Base-by-base conservation (phyloP, 2,888 invertebrate genomes). In the Pyrgus malvae region DNA sequence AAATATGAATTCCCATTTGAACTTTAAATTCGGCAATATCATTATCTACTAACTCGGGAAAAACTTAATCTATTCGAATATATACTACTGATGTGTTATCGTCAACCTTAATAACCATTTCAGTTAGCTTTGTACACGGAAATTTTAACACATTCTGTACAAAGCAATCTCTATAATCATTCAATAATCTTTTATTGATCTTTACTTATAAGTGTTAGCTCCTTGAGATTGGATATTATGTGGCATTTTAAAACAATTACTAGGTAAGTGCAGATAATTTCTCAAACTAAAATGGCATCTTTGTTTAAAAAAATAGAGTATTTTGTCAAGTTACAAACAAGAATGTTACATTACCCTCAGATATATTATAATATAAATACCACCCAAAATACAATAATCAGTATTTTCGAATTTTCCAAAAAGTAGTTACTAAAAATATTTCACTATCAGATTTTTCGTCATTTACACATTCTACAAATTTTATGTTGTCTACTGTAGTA, bases 321-420 rank as follows among this genome's bases (percentile, higher is more conserved):
- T 11, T n/a, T 38, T 21, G 38, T 11, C 17, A 38, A 17, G 6
- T 38, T 38, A 3, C 17, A 17, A 21, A 38, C 38, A n/a, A 17
- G 17, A 3, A 38, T 8, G 6, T 9, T 38, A 38, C 38, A 38
- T 38, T 38, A 3, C 38, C 38, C 6, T 38, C 7, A 6, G 11
- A 14, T 16, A 42, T n/a, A 16, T 9, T 27, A 42, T 42, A 42
- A 42, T n/a, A n/a, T n/a, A n/a, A n/a, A n/a, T n/a, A n/a, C n/a
- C n/a, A n/a, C n/a, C n/a, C n/a, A n/a, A n/a, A n/a, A n/a, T 5
- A 16, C 16, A 42, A 4, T 42, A 42, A n/a, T 42, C 27, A 9
- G 2, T 29, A 17, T 42, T 42, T 12, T 27, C n/a, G 17, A 42
- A 42, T 27, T 7, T 42, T 3, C 42, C n/a, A n/a, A n/a, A n/a